Percentiles rank a stretch among this genome's conserved stretches.
Conservation (phyloP, 1,140 invertebrate genomes). For the Ericerus pela region DNA sequence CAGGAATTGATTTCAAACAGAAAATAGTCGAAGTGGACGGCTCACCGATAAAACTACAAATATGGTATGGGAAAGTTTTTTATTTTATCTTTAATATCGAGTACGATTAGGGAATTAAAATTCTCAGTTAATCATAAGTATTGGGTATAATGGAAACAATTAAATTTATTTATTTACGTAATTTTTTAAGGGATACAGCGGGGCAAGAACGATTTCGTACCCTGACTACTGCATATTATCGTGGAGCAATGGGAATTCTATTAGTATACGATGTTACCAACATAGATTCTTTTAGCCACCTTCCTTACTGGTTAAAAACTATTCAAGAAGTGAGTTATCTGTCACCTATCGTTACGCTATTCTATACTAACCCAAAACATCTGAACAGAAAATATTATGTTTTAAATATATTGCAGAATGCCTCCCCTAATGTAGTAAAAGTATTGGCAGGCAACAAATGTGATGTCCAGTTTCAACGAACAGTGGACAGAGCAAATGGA, state of each 20-base stretch:
- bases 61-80: conserved; percentile 53
- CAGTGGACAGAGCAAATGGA: conserved; percentile 59
- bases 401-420: conserved; percentile 46
- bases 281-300: conserved; percentile 69
- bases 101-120: too few relatives aligned
- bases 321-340: conserved; percentile 54
- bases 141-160: too few relatives aligned
- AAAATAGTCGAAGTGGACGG: conserved; percentile 76
- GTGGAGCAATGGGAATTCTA: conserved; percentile 73
- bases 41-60: conserved; percentile 70
- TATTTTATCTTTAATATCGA: too few relatives aligned
- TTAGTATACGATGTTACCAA: conserved; percentile 77
- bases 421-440: conserved; percentile 68
- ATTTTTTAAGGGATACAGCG: conserved; percentile 38
- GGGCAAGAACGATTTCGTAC: conserved; percentile 62
- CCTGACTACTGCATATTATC: conserved; percentile 71
- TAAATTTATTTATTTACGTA: too few relatives aligned
- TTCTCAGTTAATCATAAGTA: too few relatives aligned
- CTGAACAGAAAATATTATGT: conserved; percentile 6
- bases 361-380: background rate
- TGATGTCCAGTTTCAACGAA: conserved; percentile 52
- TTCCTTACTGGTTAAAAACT: conserved; percentile 72
- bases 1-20: conserved; percentile 82
- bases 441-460: conserved; percentile 74
- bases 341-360: conserved; percentile 12